Conservation (phyloP, 2,113 vertebrate species). For the Mesocricetus auratus region DNA sequence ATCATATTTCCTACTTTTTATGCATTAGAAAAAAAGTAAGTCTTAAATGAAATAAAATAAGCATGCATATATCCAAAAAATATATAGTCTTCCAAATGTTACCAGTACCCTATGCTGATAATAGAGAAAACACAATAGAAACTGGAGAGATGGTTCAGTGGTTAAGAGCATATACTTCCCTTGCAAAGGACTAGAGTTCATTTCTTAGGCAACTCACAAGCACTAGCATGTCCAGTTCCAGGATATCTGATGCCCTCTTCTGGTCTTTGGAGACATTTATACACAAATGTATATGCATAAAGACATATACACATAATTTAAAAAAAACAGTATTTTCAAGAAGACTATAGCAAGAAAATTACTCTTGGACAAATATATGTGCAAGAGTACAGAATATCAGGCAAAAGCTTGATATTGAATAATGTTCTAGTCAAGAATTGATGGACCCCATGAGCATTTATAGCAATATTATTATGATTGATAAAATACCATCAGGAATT, state of each 20-base stretch:
- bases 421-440: neutral
- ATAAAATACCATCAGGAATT: too few species aligned
- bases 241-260: fast-evolving
- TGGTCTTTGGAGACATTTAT: neutral
- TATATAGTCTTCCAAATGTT: neutral
- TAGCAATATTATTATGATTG: neutral
- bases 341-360: neutral
- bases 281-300: neutral
- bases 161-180: neutral
- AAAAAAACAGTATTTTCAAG: neutral
- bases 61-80: neutral
- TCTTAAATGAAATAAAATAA: neutral
- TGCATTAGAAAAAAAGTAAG: neutral
- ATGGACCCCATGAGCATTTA: neutral
- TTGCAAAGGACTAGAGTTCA: neutral
- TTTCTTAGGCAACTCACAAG: neutral
- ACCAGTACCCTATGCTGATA: neutral
- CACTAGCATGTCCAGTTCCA: neutral
- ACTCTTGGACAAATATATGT: neutral
- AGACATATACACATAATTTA: neutral
- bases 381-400: neutral
- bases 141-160: neutral
- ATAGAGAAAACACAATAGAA: neutral
- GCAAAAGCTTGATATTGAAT: neutral
- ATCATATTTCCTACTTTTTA: neutral